phyloP scores from a whole-genome alignment of 2,797 vertebrate species.

The Phrynocephalus forsythii region DNA sequence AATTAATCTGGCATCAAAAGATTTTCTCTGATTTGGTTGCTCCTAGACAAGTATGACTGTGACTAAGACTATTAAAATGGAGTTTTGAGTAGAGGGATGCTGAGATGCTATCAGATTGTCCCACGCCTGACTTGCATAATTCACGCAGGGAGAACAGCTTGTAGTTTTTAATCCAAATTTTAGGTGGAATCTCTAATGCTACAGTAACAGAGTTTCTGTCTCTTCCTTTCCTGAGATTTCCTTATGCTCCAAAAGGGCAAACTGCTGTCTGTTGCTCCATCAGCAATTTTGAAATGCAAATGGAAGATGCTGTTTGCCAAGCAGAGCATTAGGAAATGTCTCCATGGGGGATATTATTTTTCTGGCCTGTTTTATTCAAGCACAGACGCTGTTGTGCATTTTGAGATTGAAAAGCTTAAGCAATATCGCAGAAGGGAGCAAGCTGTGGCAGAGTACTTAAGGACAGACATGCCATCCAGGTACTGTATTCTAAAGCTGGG shows the following conservation, averaged over 20 bases:
- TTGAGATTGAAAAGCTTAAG: not conserved
- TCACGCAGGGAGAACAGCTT: not conserved
- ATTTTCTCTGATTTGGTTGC: not conserved
- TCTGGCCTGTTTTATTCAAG: conserved; percentile 16
- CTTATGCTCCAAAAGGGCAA: not conserved
- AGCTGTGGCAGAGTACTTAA: not conserved
- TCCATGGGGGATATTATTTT: conserved; percentile 1
- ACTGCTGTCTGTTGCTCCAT: not conserved
- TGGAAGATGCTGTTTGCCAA: conserved; percentile 2
- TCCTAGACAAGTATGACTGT: too few species aligned
- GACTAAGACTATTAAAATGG: too few species aligned
- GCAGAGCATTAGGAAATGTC: conserved; percentile 5
- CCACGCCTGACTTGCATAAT: not conserved
- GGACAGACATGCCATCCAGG: not conserved
- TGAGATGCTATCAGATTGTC: not conserved
- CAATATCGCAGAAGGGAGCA: not conserved
- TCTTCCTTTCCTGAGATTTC: not conserved
- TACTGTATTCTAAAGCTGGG: too few species aligned
- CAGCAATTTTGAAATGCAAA: not conserved
- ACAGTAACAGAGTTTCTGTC: not conserved
- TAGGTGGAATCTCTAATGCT: not conserved
- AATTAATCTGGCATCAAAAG: not conserved
- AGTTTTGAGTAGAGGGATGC: not conserved
- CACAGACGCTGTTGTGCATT: conserved; percentile 16
- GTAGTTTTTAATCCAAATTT: not conserved